Evolutionary conservation across 2,113 vertebrate genomes (phyloP).

Genomic region (Nothobranchius furzeri): DNA sequence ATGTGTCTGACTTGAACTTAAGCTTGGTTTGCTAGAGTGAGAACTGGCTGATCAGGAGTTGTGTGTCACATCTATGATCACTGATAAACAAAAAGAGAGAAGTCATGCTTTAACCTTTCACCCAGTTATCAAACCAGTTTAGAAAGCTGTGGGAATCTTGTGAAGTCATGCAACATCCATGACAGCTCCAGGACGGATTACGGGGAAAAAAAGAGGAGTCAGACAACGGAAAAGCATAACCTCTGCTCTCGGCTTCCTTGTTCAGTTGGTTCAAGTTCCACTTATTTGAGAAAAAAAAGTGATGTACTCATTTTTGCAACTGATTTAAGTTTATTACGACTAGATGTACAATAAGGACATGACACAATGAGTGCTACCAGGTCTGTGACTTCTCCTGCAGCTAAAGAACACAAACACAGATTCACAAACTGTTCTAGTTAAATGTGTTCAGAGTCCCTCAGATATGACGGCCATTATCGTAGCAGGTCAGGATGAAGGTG

Average conservation of each 20-base stretch:
- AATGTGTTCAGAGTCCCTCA: conserved; percentile 38
- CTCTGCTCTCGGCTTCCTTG: background rate
- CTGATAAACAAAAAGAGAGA: conserved; percentile 1
- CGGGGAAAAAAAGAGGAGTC: background rate
- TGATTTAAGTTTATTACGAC: background rate
- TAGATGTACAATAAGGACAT: background rate
- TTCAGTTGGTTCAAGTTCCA: background rate
- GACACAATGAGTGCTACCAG: conserved; percentile 3
- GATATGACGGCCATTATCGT: conserved; percentile 37
- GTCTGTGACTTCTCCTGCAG: conserved; percentile 15
- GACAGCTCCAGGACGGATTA: conserved; percentile 19
- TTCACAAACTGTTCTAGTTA: conserved; percentile 37
- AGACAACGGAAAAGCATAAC: conserved; percentile 12
- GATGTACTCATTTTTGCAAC: background rate
- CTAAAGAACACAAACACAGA: conserved; percentile 29
- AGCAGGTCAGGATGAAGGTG: conserved; percentile 16
- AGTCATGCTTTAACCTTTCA: conserved; percentile 58
- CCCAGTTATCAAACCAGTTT: conserved; percentile 54
- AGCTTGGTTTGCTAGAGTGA: too few relatives aligned
- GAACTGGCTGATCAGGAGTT: conserved; percentile 19
- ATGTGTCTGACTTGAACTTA: too few relatives aligned
- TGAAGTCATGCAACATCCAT: conserved; percentile 13
- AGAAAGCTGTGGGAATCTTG: conserved; percentile 48
- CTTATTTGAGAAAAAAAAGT: background rate
- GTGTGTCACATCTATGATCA: conserved; percentile 33